Percentiles rank a stretch among this genome's conserved stretches.
These are phyloP conservation scores for Leptinotarsa tumamoca DNA, from an alignment of 2,888 invertebrate species.

Conservation along the genomic window DNA sequence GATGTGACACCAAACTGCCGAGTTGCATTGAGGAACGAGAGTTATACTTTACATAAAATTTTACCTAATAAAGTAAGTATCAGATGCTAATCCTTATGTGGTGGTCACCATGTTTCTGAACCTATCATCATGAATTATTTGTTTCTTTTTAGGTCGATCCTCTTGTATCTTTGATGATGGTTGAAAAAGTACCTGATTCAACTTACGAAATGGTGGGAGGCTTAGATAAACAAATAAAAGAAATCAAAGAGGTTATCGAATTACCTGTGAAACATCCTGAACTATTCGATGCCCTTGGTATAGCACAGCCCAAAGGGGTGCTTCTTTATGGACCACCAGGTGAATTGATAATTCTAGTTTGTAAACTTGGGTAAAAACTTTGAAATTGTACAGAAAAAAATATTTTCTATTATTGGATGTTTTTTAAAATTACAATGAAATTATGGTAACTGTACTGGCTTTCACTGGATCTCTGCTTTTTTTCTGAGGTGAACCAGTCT, in stretches of 20 bases:
- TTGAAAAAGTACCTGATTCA: conserved; percentile 99
- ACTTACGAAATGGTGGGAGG: conserved; percentile 99
- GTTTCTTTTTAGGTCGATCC: conserved; percentile 83
- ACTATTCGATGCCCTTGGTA: conserved; percentile 97
- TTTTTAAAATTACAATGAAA: neutral
- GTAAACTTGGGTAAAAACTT: neutral
- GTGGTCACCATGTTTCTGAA: neutral
- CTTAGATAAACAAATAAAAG: conserved; percentile 98
- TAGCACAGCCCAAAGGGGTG: conserved; percentile 97
- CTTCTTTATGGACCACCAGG: conserved; percentile 97
- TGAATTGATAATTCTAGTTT: conserved; percentile 32
- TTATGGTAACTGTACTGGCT: too few relatives aligned
- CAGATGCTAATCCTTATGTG: neutral
- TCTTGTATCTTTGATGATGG: conserved; percentile 99
- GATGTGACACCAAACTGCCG: conserved; percentile 98
- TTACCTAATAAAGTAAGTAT: conserved; percentile 90
- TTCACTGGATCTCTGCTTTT: too few relatives aligned
- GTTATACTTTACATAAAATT: conserved; percentile 98
- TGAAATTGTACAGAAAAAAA: neutral
- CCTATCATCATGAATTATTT: neutral
- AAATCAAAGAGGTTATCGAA: conserved; percentile 99
- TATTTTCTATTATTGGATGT: neutral
- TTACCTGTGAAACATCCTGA: conserved; percentile 99
- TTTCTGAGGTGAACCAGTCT: too few relatives aligned
- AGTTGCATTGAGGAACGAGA: conserved; percentile 97